Base-by-base conservation (phyloP, 2,113 vertebrate species). In the Baryphthengus martii region DNA sequence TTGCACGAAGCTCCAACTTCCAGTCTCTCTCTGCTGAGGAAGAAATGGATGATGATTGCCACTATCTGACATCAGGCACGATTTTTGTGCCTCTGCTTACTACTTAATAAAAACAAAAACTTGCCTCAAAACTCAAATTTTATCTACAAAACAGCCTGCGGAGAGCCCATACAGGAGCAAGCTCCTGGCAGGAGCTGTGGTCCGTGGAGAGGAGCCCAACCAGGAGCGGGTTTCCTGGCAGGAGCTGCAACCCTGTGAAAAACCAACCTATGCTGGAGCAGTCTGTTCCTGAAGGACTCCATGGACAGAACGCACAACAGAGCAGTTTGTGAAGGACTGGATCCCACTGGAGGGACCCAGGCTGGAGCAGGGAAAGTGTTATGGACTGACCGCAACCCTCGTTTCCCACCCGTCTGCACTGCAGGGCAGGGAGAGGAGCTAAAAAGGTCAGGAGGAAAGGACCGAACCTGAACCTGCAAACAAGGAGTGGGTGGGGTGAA, bases 361-460 rank as follows among this genome's bases (percentile, higher is more conserved):
- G 23, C 37, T 45, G 29, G 20, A 84, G 26, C 23, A 88, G 23
- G 7, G 42, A 26, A 78, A 29, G 9, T 40, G 29, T 65, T 77
- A 80, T 0, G 5, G 47, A 74, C 13, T 23, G 49, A 74, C 11
- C 16, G 67, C 10, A 63, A 49, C 6, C 5, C 10, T 31, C 25
- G 33, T 14, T 26, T n/a, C 11, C 12, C 29, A 11, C 6, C 18
- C 8, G 10, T 11, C 25, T 3, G 5, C 0, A 4, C 33, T 44
- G 37, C 13, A 6, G 11, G 21, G 33, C 11, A 3, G 8, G 11
- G 31, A 70, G 18, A 65, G 15, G 6, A 73, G 10, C 17, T 39
- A 45, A 9, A 70, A 81, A 70, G 23, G 23, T 44, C 59, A 85
- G 44, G 35, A 59, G 37, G 24, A 10, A 81, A 50, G 21, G 11